These are phyloP conservation scores for Pachypeltis micranthus DNA, from an alignment of 1,140 invertebrate genomes.

Conservation along the genomic window DNA sequence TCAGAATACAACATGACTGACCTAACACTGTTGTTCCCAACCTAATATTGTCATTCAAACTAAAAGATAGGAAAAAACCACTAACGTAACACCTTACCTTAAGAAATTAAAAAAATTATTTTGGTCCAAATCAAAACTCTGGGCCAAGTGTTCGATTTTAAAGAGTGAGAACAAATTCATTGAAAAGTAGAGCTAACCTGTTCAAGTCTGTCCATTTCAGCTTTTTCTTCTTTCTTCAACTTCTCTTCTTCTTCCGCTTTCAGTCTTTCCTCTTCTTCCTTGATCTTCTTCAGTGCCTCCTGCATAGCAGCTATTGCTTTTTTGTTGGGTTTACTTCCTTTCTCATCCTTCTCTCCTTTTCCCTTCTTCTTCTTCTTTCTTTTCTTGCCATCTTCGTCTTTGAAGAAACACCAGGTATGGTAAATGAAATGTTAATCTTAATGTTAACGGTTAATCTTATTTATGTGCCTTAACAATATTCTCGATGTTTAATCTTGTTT, in stretches of 20 bases:
- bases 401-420: too few species aligned
- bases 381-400: conserved; percentile 37
- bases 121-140: background rate
- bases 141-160: too few species aligned
- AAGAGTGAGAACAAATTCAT: too few species aligned
- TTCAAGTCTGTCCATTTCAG: conserved; percentile 57
- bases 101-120: background rate
- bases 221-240: conserved; percentile 57
- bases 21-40: too few species aligned
- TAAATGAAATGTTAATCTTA: too few species aligned
- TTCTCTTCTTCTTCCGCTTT: conserved; percentile 70
- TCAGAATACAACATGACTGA: too few species aligned
- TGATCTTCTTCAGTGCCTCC: conserved; percentile 72
- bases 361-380: conserved; percentile 34
- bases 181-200: conserved; percentile 34
- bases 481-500: too few species aligned
- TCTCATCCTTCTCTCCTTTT: conserved; percentile 45
- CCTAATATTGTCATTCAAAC: too few species aligned
- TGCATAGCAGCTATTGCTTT: conserved; percentile 75
- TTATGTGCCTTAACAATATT: too few species aligned
- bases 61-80: too few species aligned
- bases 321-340: conserved; percentile 40
- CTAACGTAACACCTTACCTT: too few species aligned
- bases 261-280: conserved; percentile 76
- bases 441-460: too few species aligned